Conservation (phyloP, 2,888 invertebrate species). For the Polylopha cassiicola region DNA sequence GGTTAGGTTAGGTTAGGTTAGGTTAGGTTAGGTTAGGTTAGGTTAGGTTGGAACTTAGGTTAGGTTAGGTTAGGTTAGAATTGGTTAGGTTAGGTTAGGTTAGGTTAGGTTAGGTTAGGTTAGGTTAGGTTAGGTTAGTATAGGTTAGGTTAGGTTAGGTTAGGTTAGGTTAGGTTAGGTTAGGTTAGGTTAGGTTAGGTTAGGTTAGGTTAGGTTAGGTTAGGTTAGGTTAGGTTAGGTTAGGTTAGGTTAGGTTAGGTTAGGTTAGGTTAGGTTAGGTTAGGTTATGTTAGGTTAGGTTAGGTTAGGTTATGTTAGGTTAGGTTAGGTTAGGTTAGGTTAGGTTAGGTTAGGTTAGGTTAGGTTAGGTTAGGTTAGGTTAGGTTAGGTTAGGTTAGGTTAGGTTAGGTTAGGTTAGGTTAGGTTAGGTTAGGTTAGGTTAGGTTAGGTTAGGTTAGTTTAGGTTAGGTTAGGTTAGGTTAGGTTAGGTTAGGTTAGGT, state of each 20-base stretch:
- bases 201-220: not conserved
- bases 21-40: slow-evolving; percentile 23
- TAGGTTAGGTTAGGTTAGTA: slow-evolving; percentile 2
- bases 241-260: not conserved
- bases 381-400: not conserved
- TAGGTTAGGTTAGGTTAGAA: slow-evolving; percentile 18
- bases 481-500: not conserved
- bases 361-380: not conserved
- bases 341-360: not conserved
- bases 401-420: not conserved
- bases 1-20: slow-evolving; percentile 23
- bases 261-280: not conserved
- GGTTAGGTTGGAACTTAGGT: slow-evolving; percentile 20
- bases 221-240: not conserved
- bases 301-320: not conserved
- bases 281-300: not conserved
- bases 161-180: not conserved
- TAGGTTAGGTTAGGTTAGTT: not conserved
- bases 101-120: slow-evolving; percentile 17
- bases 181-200: not conserved
- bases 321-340: not conserved
- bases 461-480: not conserved
- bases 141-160: not conserved
- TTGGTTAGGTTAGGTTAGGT: slow-evolving; percentile 17
- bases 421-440: not conserved